Percentiles rank a stretch among this genome's conserved stretches.
phyloP scores from a whole-genome alignment of 2,888 invertebrate genomes.

The Folsomia manolachei region DNA sequence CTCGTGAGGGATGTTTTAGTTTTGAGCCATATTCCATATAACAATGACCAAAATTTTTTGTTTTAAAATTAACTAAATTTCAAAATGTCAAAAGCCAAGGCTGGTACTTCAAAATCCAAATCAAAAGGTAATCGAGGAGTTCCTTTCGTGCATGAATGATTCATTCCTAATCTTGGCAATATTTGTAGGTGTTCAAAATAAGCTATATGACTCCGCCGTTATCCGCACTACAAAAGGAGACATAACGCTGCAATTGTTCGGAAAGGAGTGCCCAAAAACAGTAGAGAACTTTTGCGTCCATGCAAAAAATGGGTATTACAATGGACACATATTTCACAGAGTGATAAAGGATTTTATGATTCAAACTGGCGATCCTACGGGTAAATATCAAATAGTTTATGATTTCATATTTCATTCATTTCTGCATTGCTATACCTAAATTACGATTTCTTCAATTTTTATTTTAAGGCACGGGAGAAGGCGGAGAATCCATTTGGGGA shows the following conservation, averaged over 20 bases:
- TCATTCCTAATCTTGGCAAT: too few relatives aligned
- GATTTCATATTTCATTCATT: too few relatives aligned
- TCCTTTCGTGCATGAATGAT: too few relatives aligned
- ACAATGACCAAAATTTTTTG: too few relatives aligned
- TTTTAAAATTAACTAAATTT: too few relatives aligned
- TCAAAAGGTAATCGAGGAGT: too few relatives aligned
- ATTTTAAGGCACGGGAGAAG: constrained; percentile 80
- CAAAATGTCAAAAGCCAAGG: too few relatives aligned
- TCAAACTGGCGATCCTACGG: constrained; percentile 60
- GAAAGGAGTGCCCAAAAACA: constrained; percentile 86
- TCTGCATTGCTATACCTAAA: too few relatives aligned
- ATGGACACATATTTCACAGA: constrained; percentile 90
- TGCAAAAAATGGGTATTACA: constrained; percentile 93
- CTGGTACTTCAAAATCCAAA: too few relatives aligned
- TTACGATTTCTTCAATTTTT: background rate
- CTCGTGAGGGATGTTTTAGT: too few relatives aligned
- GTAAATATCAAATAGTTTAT: constrained; percentile 50
- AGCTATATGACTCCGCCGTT: constrained; percentile 79
- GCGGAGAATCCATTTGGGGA: constrained; percentile 99
- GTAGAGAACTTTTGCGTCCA: constrained; percentile 99
- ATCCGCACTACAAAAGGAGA: constrained; percentile 96
- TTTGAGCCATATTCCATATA: too few relatives aligned
- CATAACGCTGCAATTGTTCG: constrained; percentile 85
- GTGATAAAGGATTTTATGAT: constrained; percentile 87
- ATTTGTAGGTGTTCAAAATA: constrained; percentile 51